phyloP scores from a whole-genome alignment of 2,888 invertebrate species.

The Brassicogethes aeneus region DNA sequence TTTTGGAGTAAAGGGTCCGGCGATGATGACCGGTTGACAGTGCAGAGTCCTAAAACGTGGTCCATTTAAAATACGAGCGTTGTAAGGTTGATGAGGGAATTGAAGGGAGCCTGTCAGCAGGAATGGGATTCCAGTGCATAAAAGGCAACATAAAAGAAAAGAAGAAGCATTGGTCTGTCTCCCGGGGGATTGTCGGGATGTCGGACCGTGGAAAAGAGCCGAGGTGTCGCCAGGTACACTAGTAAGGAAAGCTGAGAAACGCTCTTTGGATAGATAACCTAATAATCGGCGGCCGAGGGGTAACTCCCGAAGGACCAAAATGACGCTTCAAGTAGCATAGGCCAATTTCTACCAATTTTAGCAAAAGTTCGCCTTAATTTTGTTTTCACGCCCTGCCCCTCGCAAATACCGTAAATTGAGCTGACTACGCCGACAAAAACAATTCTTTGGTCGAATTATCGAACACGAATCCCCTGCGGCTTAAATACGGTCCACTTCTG shows the following conservation, averaged over 20 bases:
- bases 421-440: slow-evolving; percentile 34
- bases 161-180: slow-evolving; percentile 9
- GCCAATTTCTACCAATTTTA: slow-evolving; percentile 55
- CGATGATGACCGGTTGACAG: slow-evolving; percentile 16
- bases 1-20: slow-evolving; percentile 5
- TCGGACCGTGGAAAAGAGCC: slow-evolving; percentile 26
- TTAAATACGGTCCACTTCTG: slow-evolving; percentile 14
- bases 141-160: slow-evolving; percentile 31
- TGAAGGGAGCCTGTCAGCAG: slow-evolving; percentile 19
- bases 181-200: slow-evolving; percentile 19
- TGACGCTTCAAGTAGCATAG: slow-evolving; percentile 35
- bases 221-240: slow-evolving; percentile 26
- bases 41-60: too few relatives aligned
- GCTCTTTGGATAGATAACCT: slow-evolving; percentile 35
- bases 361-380: slow-evolving; percentile 34
- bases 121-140: slow-evolving; percentile 21
- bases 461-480: slow-evolving; percentile 16
- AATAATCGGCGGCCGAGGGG: slow-evolving; percentile 40
- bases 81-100: neutral
- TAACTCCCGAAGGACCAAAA: slow-evolving; percentile 35
- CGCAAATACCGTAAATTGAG: slow-evolving; percentile 45
- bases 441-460: slow-evolving; percentile 36
- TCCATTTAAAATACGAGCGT: slow-evolving; percentile 9
- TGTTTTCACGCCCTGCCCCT: slow-evolving; percentile 28
- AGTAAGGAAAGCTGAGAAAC: slow-evolving; percentile 11